Evolutionary conservation across 1,140 invertebrate genomes (phyloP), one percentile per base, ranked within the genome.

Genomic region (Drosophila aff.): DNA sequence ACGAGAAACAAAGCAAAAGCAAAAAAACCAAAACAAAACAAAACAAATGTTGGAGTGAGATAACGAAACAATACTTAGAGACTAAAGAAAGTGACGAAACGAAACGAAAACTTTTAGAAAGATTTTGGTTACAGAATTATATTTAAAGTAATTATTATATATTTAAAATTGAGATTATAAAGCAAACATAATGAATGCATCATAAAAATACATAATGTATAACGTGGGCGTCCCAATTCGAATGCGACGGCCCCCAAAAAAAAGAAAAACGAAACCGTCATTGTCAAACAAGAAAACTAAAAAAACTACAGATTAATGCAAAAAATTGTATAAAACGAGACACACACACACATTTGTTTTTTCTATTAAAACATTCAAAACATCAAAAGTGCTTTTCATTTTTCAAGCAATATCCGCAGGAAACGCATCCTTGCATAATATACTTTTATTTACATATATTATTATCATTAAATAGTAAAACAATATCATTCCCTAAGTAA

Each of bases 1-100:
- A 23, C 3, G 23, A 23, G 23, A 60, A 59, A 23, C 28, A 43
- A 65, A 59, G 21, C 21, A 28, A 18, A 47, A 46, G 13, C 44
- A 0, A 31, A 31, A 31, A 18, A 47, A 46, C 11, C 44, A 31
- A 31, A 31, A 31, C 28, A 21, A 21, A 21, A 26, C 36, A 72
- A 72, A 69, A 71, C 47, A 71, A 79, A 77, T 92, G 91, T 91
- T 92, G 84, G 91, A 92, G 91, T 92, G 91, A 92, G 91, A 92
- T 92, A 92, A 92, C 58, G 87, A 92, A 92, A 92, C 91, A 92
- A 92, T 92, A 92, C 91, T 89, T 92, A 92, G 87, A 92, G 83
- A 82, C 75, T 89, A 90, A 90, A 65, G 75, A 75, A 89, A 89
- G 78, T 90, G 81, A 89, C 60, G 77, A 77, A 77, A 89, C 60